A percentile compares a stretch with the other conserved stretches of the same genome.
Evolutionary conservation across 2,888 invertebrate genomes (phyloP).

Genomic region (Eilema sororculum): DNA sequence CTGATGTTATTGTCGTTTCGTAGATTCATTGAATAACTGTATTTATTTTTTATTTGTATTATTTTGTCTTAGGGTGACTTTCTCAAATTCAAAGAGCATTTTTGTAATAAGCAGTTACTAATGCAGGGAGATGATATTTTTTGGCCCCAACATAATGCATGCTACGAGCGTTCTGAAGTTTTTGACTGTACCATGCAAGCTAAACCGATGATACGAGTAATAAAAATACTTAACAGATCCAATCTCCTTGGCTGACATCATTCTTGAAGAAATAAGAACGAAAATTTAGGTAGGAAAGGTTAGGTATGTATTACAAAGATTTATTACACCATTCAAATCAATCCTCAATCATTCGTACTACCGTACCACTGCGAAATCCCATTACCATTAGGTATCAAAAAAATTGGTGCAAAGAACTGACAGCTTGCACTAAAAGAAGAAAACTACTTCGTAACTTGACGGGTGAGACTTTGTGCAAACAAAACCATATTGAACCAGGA

Average conservation of each 20-base stretch:
- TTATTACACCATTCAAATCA: neutral
- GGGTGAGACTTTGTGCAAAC: conserved; percentile 63
- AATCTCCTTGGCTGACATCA: too few species aligned
- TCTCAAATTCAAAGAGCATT: neutral
- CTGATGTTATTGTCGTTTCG: conserved; percentile 61
- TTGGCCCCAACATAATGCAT: too few species aligned
- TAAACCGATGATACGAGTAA: too few species aligned
- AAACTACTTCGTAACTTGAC: conserved; percentile 64
- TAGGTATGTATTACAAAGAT: neutral
- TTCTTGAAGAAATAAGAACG: too few species aligned
- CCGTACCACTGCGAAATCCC: conserved; percentile 24
- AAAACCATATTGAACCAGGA: conserved; percentile 52
- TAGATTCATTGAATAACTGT: conserved; percentile 60
- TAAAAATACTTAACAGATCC: too few species aligned
- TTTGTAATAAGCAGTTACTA: neutral
- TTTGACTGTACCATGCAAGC: too few species aligned
- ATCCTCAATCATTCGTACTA: neutral
- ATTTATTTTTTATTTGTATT: conserved; percentile 38
- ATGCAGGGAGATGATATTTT: neutral
- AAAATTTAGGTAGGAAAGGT: too few species aligned
- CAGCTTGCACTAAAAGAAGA: conserved; percentile 59
- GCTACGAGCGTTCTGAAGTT: too few species aligned
- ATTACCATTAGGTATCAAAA: conserved; percentile 39
- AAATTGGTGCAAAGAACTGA: conserved; percentile 58
- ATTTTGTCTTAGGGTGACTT: conserved; percentile 20